A percentile compares a stretch with the other conserved stretches of the same genome.
These are phyloP conservation scores for Saxidomus purpurata DNA, from an alignment of 1,140 invertebrate genomes.

Conservation along the genomic window DNA sequence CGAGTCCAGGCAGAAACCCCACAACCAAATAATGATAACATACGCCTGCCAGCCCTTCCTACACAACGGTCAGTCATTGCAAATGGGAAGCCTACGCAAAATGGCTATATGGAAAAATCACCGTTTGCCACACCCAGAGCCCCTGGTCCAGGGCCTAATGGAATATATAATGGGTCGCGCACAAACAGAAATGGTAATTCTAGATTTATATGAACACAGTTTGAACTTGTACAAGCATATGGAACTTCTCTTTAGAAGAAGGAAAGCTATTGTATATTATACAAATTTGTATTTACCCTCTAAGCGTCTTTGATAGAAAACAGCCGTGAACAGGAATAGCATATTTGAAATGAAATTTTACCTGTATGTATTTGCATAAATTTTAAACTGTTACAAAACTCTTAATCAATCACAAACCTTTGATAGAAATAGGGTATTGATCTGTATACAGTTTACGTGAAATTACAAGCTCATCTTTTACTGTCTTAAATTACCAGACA, in stretches of 20 bases:
- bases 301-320: neutral
- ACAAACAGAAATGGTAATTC: constrained; percentile 52
- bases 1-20: constrained; percentile 79
- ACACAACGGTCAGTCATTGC: constrained; percentile 70
- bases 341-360: constrained; percentile 14
- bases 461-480: neutral
- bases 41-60: constrained; percentile 68
- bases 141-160: constrained; percentile 47
- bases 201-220: neutral
- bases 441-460: neutral
- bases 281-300: neutral
- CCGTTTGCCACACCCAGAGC: constrained; percentile 53
- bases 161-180: constrained; percentile 34
- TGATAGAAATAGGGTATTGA: neutral
- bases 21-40: constrained; percentile 69
- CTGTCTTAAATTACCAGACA: neutral
- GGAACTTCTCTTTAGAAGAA: neutral
- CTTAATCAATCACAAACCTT: neutral
- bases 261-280: neutral
- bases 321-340: neutral
- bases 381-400: neutral
- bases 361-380: constrained; percentile 4
- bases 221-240: neutral
- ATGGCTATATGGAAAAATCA: constrained; percentile 56
- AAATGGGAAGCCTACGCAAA: constrained; percentile 68